Base-by-base conservation (phyloP, 2,113 vertebrate genomes). In the Sigmodon hispidus region DNA sequence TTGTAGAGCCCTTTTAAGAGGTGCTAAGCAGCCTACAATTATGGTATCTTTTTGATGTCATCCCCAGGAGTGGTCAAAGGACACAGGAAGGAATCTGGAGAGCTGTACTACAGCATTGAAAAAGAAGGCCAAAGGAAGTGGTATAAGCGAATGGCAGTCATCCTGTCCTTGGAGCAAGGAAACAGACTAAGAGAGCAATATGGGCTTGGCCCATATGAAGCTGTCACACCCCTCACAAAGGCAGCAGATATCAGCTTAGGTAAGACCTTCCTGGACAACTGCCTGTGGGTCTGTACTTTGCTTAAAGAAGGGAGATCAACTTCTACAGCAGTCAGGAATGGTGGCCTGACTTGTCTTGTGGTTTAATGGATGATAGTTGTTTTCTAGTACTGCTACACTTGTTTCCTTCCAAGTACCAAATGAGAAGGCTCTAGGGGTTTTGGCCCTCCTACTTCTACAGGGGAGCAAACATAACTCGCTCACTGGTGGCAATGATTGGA, bases 191-290 rank as follows among this genome's bases (percentile, higher is more conserved):
- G 99, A 96, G 99, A 99, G 95, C 99, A 99, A 92, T 99, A 99
- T 96, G 99, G 99, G 55, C 99, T 99, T 0, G 99, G 99, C 7
- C 99, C 99, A 4, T 99, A 99, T 0, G 99, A 99, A 87, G 99
- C 99, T 43, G 96, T 98, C 67, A 99, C 98, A 0, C 99, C 99
- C 0, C 98, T 99, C 94, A 97, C 99, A 96, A 99, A 99, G 98
- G 99, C 99, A 81, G 99, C 99, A 2, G 99, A 99, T 98, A 99
- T 99, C 98, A 99, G 99, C 96, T 99, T 99, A 0, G 99, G 99
- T 99, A 95, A 97, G 95, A 50, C 52, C 80, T 76, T 93, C 69
- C n/a, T 77, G 36, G 85, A 24, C 69, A 76, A 3, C 11, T 91
- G 7, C 9, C 57, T 31, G 5, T 7, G 63, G 55, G n/a, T 4